Evolutionary conservation across 2,797 vertebrate species (phyloP).

Genomic region (Acrossocheilus wenchowensis): DNA sequence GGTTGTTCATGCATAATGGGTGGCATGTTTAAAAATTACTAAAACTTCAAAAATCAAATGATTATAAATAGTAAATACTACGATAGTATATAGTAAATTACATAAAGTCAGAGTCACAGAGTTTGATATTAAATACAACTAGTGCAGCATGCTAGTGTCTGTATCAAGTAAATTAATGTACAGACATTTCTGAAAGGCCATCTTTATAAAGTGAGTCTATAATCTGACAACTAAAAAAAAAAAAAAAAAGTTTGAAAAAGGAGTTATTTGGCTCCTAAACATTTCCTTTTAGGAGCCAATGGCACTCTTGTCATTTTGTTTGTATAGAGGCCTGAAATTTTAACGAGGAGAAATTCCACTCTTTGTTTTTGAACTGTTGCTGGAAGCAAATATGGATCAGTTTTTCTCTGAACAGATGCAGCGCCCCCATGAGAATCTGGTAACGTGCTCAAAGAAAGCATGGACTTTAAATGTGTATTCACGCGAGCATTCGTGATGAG

Average conservation of each 20-base stretch:
- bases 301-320: slow-evolving; percentile 2
- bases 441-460: slow-evolving; percentile 5
- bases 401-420: slow-evolving; percentile 26
- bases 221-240: neutral
- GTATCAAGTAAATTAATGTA: neutral
- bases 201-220: neutral
- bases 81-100: neutral
- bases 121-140: neutral
- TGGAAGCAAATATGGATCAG: slow-evolving; percentile 26
- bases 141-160: neutral
- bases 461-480: neutral
- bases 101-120: neutral
- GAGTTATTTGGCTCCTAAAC: neutral
- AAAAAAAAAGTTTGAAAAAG: neutral
- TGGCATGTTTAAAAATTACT: neutral
- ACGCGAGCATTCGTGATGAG: slow-evolving; percentile 37
- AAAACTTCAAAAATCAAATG: no score
- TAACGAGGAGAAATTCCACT: slow-evolving; percentile 3
- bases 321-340: neutral
- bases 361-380: slow-evolving; percentile 19
- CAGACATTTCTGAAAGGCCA: neutral
- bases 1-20: neutral
- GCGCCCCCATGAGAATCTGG: slow-evolving; percentile 26
- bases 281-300: neutral
- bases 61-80: no score